These are phyloP conservation scores for Propithecus deckenii DNA, from an alignment of 2,797 vertebrate genomes.

Conservation along the genomic window DNA sequence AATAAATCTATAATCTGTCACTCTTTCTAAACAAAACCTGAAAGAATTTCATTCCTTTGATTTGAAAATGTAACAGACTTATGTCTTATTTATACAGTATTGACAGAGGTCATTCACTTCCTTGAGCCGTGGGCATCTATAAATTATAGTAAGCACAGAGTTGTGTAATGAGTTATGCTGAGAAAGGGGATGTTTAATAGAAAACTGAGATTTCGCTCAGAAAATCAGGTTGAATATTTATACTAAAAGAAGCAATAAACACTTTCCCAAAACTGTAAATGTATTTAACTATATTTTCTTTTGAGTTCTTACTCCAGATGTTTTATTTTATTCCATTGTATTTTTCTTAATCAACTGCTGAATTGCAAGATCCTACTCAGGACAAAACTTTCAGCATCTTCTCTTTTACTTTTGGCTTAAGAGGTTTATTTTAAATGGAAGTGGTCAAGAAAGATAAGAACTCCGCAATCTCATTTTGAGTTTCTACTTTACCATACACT, in stretches of 20 bases:
- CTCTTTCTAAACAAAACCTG: slow-evolving; percentile 62
- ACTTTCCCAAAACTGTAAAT: slow-evolving; percentile 41
- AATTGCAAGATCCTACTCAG: background rate
- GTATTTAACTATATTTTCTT: background rate
- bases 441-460: background rate
- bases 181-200: slow-evolving; percentile 72
- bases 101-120: slow-evolving; percentile 81
- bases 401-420: background rate
- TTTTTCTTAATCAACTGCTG: background rate
- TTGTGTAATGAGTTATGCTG: slow-evolving; percentile 79
- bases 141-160: slow-evolving; percentile 77
- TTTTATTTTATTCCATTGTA: slow-evolving; percentile 33
- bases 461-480: background rate
- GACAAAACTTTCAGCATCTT: background rate
- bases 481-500: background rate
- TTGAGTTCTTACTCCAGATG: slow-evolving; percentile 41
- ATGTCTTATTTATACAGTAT: slow-evolving; percentile 78
- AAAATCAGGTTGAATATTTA: slow-evolving; percentile 72
- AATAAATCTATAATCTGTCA: slow-evolving; percentile 78
- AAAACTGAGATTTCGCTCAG: slow-evolving; percentile 71
- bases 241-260: slow-evolving; percentile 52
- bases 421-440: background rate
- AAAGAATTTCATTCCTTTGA: slow-evolving; percentile 75
- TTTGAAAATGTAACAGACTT: slow-evolving; percentile 77
- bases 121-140: slow-evolving; percentile 75